Base-by-base conservation (phyloP, 2,113 vertebrate species). In the Plotosus lineatus region DNA sequence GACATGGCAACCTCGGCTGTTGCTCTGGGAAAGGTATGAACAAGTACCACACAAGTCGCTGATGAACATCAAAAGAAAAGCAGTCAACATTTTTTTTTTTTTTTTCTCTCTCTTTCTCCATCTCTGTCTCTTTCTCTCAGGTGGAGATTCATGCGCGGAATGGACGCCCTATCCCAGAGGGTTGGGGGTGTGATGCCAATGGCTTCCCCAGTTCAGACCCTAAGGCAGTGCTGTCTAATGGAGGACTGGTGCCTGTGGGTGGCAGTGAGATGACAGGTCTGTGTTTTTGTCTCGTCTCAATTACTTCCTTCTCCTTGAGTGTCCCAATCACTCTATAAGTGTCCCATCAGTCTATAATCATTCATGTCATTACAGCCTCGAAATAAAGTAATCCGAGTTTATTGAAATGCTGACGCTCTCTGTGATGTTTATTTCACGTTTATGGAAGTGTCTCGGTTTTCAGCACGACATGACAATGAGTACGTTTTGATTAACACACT, bases 1-100 rank as follows among this genome's bases (percentile, higher is more conserved):
- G 93, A 94, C 83, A 94, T 94, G 90, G 93, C 93, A 68, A 94
- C 92, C 0, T 94, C 93, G 2, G 92, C 92, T 0, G 93, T 89
- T 5, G 91, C 93, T 0, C 82, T 94, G 0, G 92, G 93, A 82
- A 94, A 94, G 90, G 93, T 94, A 83, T 26, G 9, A 2, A 9
- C 42, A 74, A 15, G 26, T 6, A 6, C 19, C 58, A 38, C 23
- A 56, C 10, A 21, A 28, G 12, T 71, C 26, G 50, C 8, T 19
- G 9, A 3, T 28, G 19, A 72, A 73, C 19, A 33, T 73, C 7
- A 23, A 2, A 50, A 36, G 1, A 51, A 51, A 33, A 2, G 1
- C 21, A 33, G 8, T 72, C 15, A 21, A 6, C 15, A 11, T 2
- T 14, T 1, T 46, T 6, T 14, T 21, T 40, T n/a, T 50, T 50